Evolutionary conservation across 2,888 invertebrate species (phyloP).

Genomic region (Rhagium mordax): DNA sequence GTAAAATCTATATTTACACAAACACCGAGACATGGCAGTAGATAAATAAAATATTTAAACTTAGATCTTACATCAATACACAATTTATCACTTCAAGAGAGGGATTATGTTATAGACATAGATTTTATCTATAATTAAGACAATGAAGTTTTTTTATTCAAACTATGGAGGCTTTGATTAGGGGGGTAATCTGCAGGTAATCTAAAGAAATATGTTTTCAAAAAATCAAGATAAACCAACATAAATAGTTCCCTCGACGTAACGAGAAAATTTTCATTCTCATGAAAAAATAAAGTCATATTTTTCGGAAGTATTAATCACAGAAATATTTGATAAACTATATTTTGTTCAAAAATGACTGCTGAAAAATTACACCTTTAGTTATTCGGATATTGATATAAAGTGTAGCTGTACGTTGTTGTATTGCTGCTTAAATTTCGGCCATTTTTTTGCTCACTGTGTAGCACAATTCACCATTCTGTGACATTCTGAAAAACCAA

Average conservation of each 20-base stretch:
- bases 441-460: background rate
- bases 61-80: background rate
- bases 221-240: too few relatives aligned
- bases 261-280: too few relatives aligned
- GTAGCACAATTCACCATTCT: background rate
- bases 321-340: too few relatives aligned
- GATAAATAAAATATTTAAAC: background rate
- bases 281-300: too few relatives aligned
- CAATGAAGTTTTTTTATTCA: background rate
- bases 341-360: too few relatives aligned
- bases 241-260: too few relatives aligned
- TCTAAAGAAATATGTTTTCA: too few relatives aligned
- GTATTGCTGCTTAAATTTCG: too few relatives aligned
- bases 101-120: constrained; percentile 3
- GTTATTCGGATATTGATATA: background rate
- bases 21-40: background rate
- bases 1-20: background rate
- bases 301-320: too few relatives aligned
- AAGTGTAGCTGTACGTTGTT: background rate
- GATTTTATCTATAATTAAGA: background rate
- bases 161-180: background rate
- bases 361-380: too few relatives aligned
- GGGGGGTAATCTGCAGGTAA: background rate
- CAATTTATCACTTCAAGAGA: background rate
- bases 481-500: constrained; percentile 8